phyloP scores from a whole-genome alignment of 2,888 invertebrate species.

The Sicus ferrugineus region DNA sequence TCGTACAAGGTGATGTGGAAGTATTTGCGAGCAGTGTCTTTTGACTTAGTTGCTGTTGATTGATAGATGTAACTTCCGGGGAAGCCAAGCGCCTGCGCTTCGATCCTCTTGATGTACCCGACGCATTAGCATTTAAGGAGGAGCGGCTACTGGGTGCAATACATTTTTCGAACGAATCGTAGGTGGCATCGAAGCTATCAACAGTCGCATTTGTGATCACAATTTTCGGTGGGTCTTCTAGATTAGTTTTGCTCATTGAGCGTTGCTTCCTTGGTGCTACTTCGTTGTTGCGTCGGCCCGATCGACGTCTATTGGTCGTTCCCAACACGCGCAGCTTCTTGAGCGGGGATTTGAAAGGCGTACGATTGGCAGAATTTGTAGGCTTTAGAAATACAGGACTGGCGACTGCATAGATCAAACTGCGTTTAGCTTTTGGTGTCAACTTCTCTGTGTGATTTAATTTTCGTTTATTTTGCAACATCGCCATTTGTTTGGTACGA shows the following conservation, averaged over 20 bases:
- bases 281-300: background rate
- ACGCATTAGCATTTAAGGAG: slow-evolving; percentile 40
- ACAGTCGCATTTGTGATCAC: too few relatives aligned
- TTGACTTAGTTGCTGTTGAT: background rate
- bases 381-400: slow-evolving; percentile 47
- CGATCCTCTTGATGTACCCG: slow-evolving; percentile 17
- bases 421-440: slow-evolving; percentile 55
- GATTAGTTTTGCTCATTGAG: slow-evolving; percentile 33
- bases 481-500: background rate
- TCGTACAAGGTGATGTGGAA: background rate
- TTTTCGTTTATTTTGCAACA: slow-evolving; percentile 50
- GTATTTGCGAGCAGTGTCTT: background rate
- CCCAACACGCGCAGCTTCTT: background rate
- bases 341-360: slow-evolving; percentile 12
- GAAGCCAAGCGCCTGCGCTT: slow-evolving; percentile 5
- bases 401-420: slow-evolving; percentile 50
- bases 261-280: slow-evolving; percentile 36
- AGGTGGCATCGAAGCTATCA: background rate
- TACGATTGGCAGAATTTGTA: slow-evolving; percentile 12
- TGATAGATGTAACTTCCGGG: slow-evolving; percentile 36
- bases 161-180: slow-evolving; percentile 46
- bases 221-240: background rate
- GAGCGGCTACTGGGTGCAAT: slow-evolving; percentile 49
- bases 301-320: background rate
- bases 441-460: slow-evolving; percentile 40